Evolutionary conservation across 2,797 vertebrate species (phyloP).

Genomic region (Gadopsis marmoratus): DNA sequence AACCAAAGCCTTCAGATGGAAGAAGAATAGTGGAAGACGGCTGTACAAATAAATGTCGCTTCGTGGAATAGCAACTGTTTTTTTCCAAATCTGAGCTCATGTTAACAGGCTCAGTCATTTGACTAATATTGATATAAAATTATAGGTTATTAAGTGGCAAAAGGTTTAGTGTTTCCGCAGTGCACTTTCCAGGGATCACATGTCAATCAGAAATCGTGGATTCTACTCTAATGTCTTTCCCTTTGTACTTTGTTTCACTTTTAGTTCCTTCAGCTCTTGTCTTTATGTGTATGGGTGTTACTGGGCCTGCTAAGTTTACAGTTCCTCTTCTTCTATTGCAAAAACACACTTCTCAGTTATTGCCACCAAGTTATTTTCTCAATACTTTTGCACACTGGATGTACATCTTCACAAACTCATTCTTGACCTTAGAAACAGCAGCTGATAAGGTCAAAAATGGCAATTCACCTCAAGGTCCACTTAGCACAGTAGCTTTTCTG

Average conservation of each 20-base stretch:
- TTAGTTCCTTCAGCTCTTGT: background rate
- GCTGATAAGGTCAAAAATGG: no score
- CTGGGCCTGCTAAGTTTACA: background rate
- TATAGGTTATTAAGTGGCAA: background rate
- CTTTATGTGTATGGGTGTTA: background rate
- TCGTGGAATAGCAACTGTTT: background rate
- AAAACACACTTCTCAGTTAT: background rate
- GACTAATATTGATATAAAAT: no score
- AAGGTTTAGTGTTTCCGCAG: background rate
- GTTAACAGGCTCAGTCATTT: background rate
- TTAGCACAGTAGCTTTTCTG: no score
- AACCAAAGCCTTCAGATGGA: background rate
- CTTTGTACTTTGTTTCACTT: background rate
- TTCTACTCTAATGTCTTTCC: background rate
- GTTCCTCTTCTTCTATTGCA: background rate
- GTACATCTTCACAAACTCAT: background rate
- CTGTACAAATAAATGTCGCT: background rate
- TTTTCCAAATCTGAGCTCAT: background rate
- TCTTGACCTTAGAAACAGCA: background rate
- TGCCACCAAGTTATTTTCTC: background rate
- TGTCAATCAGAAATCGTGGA: background rate
- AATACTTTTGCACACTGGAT: background rate
- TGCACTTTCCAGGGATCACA: background rate
- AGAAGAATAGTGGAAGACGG: background rate
- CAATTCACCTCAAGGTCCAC: no score